A percentile compares a stretch with the other conserved stretches of the same genome.
These are phyloP conservation scores for Siderastrea radians DNA, from an alignment of 92 coral and sea anemone genomes.

Conservation along the genomic window DNA sequence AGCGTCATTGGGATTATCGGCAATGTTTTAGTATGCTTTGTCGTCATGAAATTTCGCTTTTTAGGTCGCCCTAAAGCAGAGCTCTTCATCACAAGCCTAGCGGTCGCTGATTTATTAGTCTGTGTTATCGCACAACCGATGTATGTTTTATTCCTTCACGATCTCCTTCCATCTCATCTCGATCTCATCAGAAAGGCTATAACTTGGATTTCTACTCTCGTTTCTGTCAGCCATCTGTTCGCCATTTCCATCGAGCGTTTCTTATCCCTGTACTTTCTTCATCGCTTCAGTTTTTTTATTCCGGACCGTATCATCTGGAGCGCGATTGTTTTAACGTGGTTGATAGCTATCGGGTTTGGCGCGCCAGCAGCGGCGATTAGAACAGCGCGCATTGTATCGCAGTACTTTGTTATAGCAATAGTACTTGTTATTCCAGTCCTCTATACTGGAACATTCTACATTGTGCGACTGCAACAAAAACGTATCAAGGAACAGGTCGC, in stretches of 20 bases:
- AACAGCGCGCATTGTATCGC: constrained; percentile 68
- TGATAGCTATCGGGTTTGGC: constrained; percentile 70
- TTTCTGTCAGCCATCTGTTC: constrained; percentile 77
- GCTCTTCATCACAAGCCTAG: constrained; percentile 78
- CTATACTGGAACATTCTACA: constrained; percentile 65
- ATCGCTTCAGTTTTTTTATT: constrained; percentile 74
- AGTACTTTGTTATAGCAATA: constrained; percentile 78
- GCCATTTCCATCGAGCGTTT: constrained; percentile 88
- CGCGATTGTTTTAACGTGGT: constrained; percentile 73
- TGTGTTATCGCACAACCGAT: constrained; percentile 79
- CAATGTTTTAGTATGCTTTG: constrained; percentile 76
- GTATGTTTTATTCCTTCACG: constrained; percentile 63
- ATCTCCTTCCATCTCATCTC: constrained; percentile 42
- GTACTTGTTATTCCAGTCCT: constrained; percentile 60
- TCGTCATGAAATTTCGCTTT: constrained; percentile 79
- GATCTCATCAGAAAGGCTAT: constrained; percentile 61
- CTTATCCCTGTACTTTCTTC: constrained; percentile 71
- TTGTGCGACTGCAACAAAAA: constrained; percentile 63
- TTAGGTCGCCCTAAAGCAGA: constrained; percentile 84
- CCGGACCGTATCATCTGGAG: constrained; percentile 52
- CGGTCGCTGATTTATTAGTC: constrained; percentile 80
- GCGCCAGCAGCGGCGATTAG: constrained; percentile 64
- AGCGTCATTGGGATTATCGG: constrained; percentile 75
- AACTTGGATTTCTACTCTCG: constrained; percentile 81
- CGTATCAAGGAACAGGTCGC: constrained; percentile 39